These are phyloP conservation scores for Erinaceus europaeus DNA, from an alignment of 2,113 vertebrate genomes.

Conservation along the genomic window DNA sequence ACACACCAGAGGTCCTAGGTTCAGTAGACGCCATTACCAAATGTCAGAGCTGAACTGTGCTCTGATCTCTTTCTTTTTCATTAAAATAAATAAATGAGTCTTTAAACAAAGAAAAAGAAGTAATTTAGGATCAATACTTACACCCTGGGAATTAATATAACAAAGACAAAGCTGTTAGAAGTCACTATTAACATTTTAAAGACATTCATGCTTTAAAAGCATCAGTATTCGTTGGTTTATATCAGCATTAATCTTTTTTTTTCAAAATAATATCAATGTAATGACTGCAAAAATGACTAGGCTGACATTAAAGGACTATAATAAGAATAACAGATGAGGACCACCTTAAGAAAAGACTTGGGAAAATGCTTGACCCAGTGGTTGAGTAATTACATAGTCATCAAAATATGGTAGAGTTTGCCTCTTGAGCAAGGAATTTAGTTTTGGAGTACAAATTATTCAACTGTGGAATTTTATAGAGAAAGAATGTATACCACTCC, in stretches of 20 bases:
- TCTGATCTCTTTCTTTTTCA: no score
- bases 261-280: neutral
- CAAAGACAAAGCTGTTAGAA: neutral
- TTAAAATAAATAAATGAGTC: no score
- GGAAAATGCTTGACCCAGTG: neutral
- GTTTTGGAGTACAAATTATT: neutral
- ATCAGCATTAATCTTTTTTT: neutral
- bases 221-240: neutral
- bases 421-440: neutral
- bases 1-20: no score
- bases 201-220: neutral
- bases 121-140: neutral
- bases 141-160: neutral
- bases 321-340: neutral
- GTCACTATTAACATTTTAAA: neutral
- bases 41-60: no score
- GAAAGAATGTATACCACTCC: neutral
- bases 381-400: no score
- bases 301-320: neutral
- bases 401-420: neutral
- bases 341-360: neutral
- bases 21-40: no score
- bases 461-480: neutral
- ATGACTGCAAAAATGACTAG: neutral
- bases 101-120: neutral